Percentiles rank a stretch among this genome's conserved stretches.
Evolutionary conservation across 2,113 vertebrate species (phyloP).

Genomic region (Mesembrinibis cayennensis): DNA sequence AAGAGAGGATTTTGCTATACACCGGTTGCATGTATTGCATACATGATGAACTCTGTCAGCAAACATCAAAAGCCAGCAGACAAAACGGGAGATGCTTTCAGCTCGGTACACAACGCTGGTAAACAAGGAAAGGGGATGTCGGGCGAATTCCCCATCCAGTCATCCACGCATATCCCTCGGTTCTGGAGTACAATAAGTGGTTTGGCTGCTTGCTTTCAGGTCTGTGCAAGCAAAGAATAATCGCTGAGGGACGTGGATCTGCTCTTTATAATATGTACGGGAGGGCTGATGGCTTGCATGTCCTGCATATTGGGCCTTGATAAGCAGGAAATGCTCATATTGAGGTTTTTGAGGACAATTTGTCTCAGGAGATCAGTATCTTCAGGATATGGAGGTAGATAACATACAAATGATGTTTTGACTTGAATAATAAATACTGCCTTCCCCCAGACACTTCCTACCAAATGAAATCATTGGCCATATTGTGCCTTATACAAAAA

Average conservation of each 20-base stretch:
- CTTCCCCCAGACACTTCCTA: not conserved
- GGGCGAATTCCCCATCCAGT: not conserved
- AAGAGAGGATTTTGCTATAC: constrained; percentile 46
- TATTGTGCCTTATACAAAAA: not conserved
- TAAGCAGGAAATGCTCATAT: not conserved
- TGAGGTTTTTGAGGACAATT: not conserved
- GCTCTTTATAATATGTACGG: not conserved
- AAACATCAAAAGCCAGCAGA: constrained; percentile 7
- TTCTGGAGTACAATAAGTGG: not conserved
- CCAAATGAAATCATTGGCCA: not conserved
- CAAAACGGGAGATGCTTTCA: not conserved
- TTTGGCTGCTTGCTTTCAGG: not conserved
- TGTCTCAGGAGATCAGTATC: not conserved
- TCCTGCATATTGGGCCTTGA: not conserved
- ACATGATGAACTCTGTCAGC: not conserved
- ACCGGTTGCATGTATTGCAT: not conserved
- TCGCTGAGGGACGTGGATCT: not conserved
- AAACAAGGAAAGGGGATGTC: not conserved
- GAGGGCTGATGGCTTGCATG: not conserved
- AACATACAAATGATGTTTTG: not conserved
- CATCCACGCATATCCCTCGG: not conserved
- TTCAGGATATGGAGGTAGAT: not conserved
- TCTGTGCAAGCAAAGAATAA: not conserved
- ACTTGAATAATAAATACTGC: not conserved
- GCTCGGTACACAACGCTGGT: not conserved